A percentile compares a stretch with the other conserved stretches of the same genome.
phyloP scores from a whole-genome alignment of 2,113 vertebrate genomes.

The Pollachius pollachius region DNA sequence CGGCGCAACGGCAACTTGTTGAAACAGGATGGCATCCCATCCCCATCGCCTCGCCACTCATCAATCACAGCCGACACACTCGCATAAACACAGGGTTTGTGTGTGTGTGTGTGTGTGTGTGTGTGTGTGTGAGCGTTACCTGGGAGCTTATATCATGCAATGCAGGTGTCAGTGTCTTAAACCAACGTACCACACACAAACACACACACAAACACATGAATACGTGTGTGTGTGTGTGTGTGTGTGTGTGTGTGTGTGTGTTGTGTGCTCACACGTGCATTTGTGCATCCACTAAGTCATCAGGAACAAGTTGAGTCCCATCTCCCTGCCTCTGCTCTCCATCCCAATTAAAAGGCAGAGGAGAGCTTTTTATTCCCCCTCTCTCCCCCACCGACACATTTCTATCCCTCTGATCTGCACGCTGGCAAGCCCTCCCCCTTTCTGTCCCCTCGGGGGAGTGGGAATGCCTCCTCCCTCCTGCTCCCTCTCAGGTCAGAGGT shows the following conservation, averaged over 20 bases:
- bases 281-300: slow-evolving; percentile 48
- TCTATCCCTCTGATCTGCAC: slow-evolving; percentile 67
- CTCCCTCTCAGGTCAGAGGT: slow-evolving; percentile 73
- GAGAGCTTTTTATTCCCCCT: slow-evolving; percentile 18
- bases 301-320: slow-evolving; percentile 76
- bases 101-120: slow-evolving; percentile 4
- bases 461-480: slow-evolving; percentile 64
- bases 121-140: slow-evolving; percentile 13
- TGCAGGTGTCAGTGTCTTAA: slow-evolving; percentile 60
- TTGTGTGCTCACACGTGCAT: slow-evolving; percentile 15
- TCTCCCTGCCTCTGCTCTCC: slow-evolving; percentile 66
- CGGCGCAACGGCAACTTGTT: slow-evolving; percentile 57
- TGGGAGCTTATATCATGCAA: slow-evolving; percentile 63
- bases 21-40: slow-evolving; percentile 62
- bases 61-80: slow-evolving; percentile 59
- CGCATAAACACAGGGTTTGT: slow-evolving; percentile 49
- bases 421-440: slow-evolving; percentile 43
- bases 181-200: slow-evolving; percentile 47
- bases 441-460: slow-evolving; percentile 60
- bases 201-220: background rate
- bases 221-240: too few species aligned
- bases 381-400: slow-evolving; percentile 54
- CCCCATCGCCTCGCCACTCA: slow-evolving; percentile 41
- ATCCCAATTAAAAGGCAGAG: slow-evolving; percentile 54
- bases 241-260: background rate